These are phyloP conservation scores for Pyralis farinalis DNA, from an alignment of 2,888 invertebrate species.

Conservation along the genomic window DNA sequence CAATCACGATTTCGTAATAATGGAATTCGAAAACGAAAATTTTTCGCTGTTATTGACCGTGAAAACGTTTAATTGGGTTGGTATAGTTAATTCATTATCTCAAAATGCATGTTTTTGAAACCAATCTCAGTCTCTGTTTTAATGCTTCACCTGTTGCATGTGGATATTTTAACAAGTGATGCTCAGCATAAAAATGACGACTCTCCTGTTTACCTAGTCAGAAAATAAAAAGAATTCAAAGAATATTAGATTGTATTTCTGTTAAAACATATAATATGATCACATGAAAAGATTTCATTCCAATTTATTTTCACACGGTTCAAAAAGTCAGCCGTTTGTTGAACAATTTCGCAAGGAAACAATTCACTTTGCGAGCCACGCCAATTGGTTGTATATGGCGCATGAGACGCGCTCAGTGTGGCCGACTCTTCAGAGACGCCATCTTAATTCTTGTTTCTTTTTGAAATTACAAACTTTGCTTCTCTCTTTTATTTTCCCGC, in stretches of 20 bases:
- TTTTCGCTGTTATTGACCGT: slow-evolving; percentile 44
- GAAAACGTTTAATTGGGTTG: slow-evolving; percentile 38
- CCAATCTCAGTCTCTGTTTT: too few relatives aligned
- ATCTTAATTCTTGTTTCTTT: slow-evolving; percentile 45
- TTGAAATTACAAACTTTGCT: slow-evolving; percentile 36
- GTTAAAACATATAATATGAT: too few relatives aligned
- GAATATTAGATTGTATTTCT: too few relatives aligned
- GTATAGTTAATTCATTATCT: slow-evolving; percentile 28
- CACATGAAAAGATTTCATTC: too few relatives aligned
- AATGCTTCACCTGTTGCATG: too few relatives aligned
- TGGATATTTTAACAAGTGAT: too few relatives aligned
- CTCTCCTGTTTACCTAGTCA: too few relatives aligned
- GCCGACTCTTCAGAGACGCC: slow-evolving; percentile 59
- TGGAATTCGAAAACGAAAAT: slow-evolving; percentile 34
- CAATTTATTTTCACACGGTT: neutral
- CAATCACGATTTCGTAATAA: slow-evolving; percentile 40
- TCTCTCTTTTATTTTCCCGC: too few relatives aligned
- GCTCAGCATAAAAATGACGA: too few relatives aligned
- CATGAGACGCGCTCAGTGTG: slow-evolving; percentile 66
- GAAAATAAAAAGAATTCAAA: too few relatives aligned
- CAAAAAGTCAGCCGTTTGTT: slow-evolving; percentile 8
- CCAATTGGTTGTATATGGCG: slow-evolving; percentile 73
- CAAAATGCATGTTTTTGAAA: slow-evolving; percentile 18
- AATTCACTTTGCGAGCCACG: slow-evolving; percentile 59
- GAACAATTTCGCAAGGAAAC: slow-evolving; percentile 45